Evolutionary conservation across 2,888 invertebrate species (phyloP).

Genomic region (Lissocephala sabroskyi): DNA sequence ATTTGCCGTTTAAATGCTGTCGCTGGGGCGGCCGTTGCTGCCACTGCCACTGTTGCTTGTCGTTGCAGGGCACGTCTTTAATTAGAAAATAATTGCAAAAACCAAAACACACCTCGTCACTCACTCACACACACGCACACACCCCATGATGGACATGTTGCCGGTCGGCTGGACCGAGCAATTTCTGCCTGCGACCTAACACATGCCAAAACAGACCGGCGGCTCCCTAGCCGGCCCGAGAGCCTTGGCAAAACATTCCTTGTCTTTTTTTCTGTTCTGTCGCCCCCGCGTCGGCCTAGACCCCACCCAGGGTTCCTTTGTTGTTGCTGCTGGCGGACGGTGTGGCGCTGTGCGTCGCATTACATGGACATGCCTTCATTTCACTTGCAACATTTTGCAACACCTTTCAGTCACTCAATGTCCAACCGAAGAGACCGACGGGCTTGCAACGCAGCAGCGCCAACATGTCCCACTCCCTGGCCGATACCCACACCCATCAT

Average conservation of each 20-base stretch:
- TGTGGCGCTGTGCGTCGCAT: slow-evolving; percentile 27
- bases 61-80: slow-evolving; percentile 64
- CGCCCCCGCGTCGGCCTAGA: neutral
- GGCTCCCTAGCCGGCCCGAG: slow-evolving; percentile 33
- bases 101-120: slow-evolving; percentile 13
- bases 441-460: slow-evolving; percentile 1
- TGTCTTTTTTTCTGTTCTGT: neutral
- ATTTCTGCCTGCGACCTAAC: slow-evolving; percentile 42
- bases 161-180: neutral
- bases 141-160: slow-evolving; percentile 47
- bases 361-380: slow-evolving; percentile 21
- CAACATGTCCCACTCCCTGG: too few species aligned
- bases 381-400: slow-evolving; percentile 56
- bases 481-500: too few species aligned
- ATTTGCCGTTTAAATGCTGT: too few species aligned
- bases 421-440: neutral
- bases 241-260: slow-evolving; percentile 27
- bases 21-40: slow-evolving; percentile 4
- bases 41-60: slow-evolving; percentile 2
- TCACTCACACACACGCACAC: neutral
- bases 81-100: slow-evolving; percentile 69
- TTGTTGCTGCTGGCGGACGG: slow-evolving; percentile 12
- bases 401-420: slow-evolving; percentile 53
- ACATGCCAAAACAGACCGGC: slow-evolving; percentile 66
- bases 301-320: neutral